phyloP scores from a whole-genome alignment of 2,797 vertebrate genomes.

The Micromesistius poutassou region DNA sequence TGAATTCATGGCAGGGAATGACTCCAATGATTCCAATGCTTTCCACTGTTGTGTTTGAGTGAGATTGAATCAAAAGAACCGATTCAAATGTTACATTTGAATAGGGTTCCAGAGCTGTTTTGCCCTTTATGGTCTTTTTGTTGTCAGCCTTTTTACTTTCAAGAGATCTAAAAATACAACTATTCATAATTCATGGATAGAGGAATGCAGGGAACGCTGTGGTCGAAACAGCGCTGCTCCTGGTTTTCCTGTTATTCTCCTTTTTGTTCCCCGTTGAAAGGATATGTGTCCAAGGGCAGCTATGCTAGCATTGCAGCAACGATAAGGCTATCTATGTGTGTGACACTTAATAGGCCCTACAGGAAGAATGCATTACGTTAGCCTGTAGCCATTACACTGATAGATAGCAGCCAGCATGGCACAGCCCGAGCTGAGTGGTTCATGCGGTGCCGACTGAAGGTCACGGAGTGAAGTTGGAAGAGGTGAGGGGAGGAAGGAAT shows the following conservation, averaged over 20 bases:
- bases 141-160: neutral
- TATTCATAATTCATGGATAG: neutral
- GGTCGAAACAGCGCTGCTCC: neutral
- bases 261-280: constrained; percentile 12
- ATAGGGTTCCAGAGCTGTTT: neutral
- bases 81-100: neutral
- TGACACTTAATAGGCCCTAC: constrained; percentile 37
- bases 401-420: constrained; percentile 27
- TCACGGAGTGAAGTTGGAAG: constrained; percentile 11
- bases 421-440: constrained; percentile 13
- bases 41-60: neutral
- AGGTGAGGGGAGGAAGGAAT: neutral
- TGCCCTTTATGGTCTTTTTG: neutral
- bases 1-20: neutral
- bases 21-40: neutral
- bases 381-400: constrained; percentile 43
- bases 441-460: constrained; percentile 15
- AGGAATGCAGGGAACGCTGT: neutral
- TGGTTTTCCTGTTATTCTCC: neutral
- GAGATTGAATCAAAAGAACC: neutral
- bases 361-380: constrained; percentile 54
- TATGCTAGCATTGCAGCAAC: constrained; percentile 27
- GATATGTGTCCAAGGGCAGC: constrained; percentile 18
- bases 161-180: neutral
- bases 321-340: constrained; percentile 45